Evolutionary conservation across 2,888 invertebrate species (phyloP), one percentile per base, ranked within the genome.

Genomic region (Phania funesta): DNA sequence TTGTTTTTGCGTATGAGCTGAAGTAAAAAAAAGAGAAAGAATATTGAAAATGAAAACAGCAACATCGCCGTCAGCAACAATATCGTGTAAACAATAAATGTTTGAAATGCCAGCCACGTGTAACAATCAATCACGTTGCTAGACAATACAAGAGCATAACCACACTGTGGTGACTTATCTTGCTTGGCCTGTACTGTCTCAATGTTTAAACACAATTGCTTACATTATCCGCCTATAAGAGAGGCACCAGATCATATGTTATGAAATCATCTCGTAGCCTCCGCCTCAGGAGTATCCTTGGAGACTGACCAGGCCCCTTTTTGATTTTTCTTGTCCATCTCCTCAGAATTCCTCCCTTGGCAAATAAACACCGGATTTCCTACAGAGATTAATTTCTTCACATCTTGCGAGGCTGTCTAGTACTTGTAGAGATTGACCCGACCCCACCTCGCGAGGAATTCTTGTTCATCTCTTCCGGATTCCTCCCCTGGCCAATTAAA

Each of bases 1-100:
- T 87, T 97, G 97, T 85, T 95, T 93, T 92, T 97, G 97, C 68
- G 98, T 92, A 90, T 99, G 99, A 46, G 96, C 98, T 99, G 92
- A 20, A 92, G 22, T 2, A 65, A 44, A 64, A 44, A 32, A 50
- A 62, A 26, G 71, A 22, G 56, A 48, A 48, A 48, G 0, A 38
- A 50, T 4, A 58, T 26, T 8, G 8, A 48, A 50, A 46, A 50
- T 18, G 16, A 13, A 11, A 58, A 7, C 41, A 41, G 54, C 41
- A 65, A 50, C 58, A 44, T 16, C n/a, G 7, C 29, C n/a, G 1
- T 20, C 26, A 38, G n/a, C 41, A 20, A 13, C 22, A 48, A 16
- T 18, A 32, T 50, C 58, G 18, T 79, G 78, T 67, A 60, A 58
- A 79, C 79, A 50, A 41, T 35, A 64, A 46, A 62, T 56, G 8